Conservation (phyloP, 2,888 invertebrate genomes). For the Polyommatus iphigenia region DNA sequence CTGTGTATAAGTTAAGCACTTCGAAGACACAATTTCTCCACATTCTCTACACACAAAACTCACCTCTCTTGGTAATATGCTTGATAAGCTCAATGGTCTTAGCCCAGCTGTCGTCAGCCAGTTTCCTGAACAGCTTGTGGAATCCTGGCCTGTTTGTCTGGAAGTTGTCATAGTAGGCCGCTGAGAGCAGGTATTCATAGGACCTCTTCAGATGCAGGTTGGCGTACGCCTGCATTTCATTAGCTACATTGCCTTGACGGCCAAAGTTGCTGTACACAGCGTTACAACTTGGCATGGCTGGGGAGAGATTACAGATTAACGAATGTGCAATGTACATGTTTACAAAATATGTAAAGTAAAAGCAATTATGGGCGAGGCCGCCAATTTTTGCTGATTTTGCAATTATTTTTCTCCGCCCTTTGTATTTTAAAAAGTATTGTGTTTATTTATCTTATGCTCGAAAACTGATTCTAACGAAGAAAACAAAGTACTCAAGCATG, state of each 20-base stretch:
- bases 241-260: slow-evolving; percentile 65
- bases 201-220: slow-evolving; percentile 86
- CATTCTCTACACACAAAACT: background rate
- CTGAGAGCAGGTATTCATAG: slow-evolving; percentile 86
- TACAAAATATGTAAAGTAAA: too few relatives aligned
- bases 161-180: slow-evolving; percentile 88
- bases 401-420: too few relatives aligned
- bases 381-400: too few relatives aligned
- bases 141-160: slow-evolving; percentile 88
- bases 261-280: slow-evolving; percentile 83
- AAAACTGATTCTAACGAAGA: too few relatives aligned
- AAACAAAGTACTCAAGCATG: too few relatives aligned
- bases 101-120: slow-evolving; percentile 88
- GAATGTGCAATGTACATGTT: too few relatives aligned
- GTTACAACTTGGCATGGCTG: slow-evolving; percentile 80
- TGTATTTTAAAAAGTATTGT: too few relatives aligned
- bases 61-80: slow-evolving; percentile 87
- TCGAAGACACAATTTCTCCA: background rate
- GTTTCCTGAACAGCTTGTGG: slow-evolving; percentile 84
- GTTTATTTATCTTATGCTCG: too few relatives aligned
- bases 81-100: slow-evolving; percentile 88
- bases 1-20: too few relatives aligned
- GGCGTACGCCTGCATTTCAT: slow-evolving; percentile 75
- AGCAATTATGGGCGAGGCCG: too few relatives aligned
- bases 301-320: slow-evolving; percentile 34